These are phyloP conservation scores for Acrocyrtus sp. DNA, from an alignment of 2,888 invertebrate species.

Conservation along the genomic window DNA sequence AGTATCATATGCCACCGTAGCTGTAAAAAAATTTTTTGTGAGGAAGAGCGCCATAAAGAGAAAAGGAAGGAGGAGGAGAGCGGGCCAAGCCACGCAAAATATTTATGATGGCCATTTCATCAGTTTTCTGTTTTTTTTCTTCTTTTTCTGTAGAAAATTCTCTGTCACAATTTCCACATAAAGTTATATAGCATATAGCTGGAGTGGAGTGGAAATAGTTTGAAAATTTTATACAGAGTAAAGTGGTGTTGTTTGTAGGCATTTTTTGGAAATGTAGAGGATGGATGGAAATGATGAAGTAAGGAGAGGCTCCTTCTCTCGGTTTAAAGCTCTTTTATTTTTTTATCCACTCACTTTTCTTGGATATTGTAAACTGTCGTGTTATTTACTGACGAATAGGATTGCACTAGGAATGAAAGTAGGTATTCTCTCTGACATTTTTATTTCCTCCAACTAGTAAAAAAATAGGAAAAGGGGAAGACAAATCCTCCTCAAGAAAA, in stretches of 20 bases:
- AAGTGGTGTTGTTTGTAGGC: neutral
- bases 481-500: neutral
- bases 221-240: neutral
- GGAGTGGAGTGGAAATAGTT: neutral
- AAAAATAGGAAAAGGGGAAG: conserved; percentile 4
- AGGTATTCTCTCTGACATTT: neutral
- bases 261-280: neutral
- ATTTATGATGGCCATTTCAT: conserved; percentile 58
- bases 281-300: neutral
- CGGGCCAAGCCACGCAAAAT: conserved; percentile 48
- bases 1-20: neutral
- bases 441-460: neutral
- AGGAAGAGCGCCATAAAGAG: conserved; percentile 20
- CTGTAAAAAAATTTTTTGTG: conserved; percentile 39
- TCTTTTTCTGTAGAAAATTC: conserved; percentile 12
- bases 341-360: neutral
- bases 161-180: conserved; percentile 29
- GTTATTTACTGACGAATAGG: neutral
- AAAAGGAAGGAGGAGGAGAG: neutral
- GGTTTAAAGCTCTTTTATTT: conserved; percentile 7
- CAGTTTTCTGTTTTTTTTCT: conserved; percentile 28
- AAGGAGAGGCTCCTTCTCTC: neutral
- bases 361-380: conserved; percentile 8
- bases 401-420: neutral
- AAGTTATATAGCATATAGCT: neutral